These are phyloP conservation scores for Cheilosia urbana DNA, from an alignment of 2,888 invertebrate genomes.

Conservation along the genomic window DNA sequence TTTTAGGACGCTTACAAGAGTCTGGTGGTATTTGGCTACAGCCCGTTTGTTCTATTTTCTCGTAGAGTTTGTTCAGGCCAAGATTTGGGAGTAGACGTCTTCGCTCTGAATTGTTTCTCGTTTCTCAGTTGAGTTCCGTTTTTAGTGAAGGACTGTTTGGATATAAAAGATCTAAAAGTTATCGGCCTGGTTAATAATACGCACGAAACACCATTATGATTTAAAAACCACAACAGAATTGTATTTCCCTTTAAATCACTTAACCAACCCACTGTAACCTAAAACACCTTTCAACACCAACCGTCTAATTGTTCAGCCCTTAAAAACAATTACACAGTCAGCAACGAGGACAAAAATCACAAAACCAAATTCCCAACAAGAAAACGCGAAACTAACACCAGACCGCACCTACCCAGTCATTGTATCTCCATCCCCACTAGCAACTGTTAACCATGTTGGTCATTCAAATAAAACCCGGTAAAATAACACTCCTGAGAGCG, in stretches of 20 bases:
- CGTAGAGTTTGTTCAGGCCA: too few species aligned
- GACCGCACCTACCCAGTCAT: background rate
- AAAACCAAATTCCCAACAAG: slow-evolving; percentile 10
- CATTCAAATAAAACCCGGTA: slow-evolving; percentile 17
- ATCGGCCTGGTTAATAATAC: too few species aligned
- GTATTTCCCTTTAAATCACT: background rate
- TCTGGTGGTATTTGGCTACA: too few species aligned
- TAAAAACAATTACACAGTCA: slow-evolving; percentile 31
- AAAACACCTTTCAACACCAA: slow-evolving; percentile 9
- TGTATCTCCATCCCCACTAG: background rate
- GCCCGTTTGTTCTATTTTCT: too few species aligned
- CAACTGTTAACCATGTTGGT: slow-evolving; percentile 17
- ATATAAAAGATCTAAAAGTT: too few species aligned
- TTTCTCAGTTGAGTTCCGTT: too few species aligned
- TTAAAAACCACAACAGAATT: too few species aligned
- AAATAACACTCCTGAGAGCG: background rate
- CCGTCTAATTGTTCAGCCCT: slow-evolving; percentile 21
- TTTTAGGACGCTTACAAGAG: too few species aligned
- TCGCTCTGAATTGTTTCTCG: too few species aligned
- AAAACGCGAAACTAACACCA: slow-evolving; percentile 11
- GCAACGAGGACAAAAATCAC: background rate
- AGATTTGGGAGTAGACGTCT: too few species aligned
- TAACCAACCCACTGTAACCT: slow-evolving; percentile 7
- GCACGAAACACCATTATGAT: too few species aligned
- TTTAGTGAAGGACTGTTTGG: too few species aligned